Evolutionary conservation across 1,140 invertebrate genomes (phyloP).

Genomic region (Dreissena rostriformis): DNA sequence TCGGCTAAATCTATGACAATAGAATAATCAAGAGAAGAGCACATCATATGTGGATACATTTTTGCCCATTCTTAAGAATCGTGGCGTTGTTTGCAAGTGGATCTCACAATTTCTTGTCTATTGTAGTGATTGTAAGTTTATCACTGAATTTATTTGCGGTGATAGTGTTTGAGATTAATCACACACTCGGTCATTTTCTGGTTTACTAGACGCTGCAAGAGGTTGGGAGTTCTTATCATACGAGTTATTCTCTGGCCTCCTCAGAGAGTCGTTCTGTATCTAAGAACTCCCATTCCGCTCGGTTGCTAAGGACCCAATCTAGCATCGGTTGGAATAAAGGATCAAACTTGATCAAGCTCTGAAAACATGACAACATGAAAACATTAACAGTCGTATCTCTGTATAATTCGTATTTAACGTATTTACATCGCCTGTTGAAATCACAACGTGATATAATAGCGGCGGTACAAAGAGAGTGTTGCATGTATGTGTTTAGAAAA

Average conservation of each 20-base stretch:
- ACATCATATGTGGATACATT: too few relatives aligned
- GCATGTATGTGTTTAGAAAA: not conserved
- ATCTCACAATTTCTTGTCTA: too few relatives aligned
- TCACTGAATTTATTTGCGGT: too few relatives aligned
- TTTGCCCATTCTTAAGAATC: too few relatives aligned
- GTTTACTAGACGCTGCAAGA: too few relatives aligned
- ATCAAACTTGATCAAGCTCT: slow-evolving; percentile 70
- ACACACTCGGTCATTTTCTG: too few relatives aligned
- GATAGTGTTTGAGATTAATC: too few relatives aligned
- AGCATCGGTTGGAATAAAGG: slow-evolving; percentile 67
- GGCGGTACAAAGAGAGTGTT: not conserved
- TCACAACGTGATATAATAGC: not conserved
- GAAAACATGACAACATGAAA: slow-evolving; percentile 37
- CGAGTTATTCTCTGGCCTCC: slow-evolving; percentile 23
- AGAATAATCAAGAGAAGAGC: too few relatives aligned
- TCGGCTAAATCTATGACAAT: too few relatives aligned
- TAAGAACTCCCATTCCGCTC: slow-evolving; percentile 71
- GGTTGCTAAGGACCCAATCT: slow-evolving; percentile 70
- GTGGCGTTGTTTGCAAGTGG: too few relatives aligned
- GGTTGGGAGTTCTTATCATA: not conserved
- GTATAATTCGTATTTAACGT: not conserved
- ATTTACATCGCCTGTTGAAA: not conserved
- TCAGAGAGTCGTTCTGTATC: slow-evolving; percentile 69
- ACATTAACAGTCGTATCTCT: not conserved
- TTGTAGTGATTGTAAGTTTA: too few relatives aligned